Evolutionary conservation across 2,888 invertebrate genomes (phyloP), one percentile per base, ranked within the genome.

Genomic region (Melanargia galathea): DNA sequence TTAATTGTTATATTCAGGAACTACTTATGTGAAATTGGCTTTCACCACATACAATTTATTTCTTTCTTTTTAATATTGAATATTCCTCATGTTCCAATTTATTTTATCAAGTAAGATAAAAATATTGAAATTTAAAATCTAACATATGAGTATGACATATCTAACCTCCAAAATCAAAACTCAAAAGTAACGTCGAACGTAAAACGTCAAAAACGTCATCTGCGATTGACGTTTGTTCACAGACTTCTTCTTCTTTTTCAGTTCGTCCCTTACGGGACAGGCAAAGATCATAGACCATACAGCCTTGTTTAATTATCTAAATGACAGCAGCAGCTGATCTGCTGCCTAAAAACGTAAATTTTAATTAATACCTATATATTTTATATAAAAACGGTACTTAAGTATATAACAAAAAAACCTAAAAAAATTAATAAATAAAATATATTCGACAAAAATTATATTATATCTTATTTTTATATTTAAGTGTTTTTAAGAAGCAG

Each of bases 1-100:
- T 22, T 30, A 24, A 67, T 66, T 81, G n/a, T 24, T 57, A 18
- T 48, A 49, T 18, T 24, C 24, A 11, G 24, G 1, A 38, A 46
- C 26, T 38, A 45, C 16, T 30, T 7, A 30, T 30, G 4, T 54
- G 7, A 52, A 30, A 26, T 20, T 54, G 38, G 8, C 20, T 13
- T 22, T n/a, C 11, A 33, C 30, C n/a, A 51, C 18, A 5, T 2
- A 40, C 4, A 3, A 8, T 2, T 16, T 7, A 5, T 16, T 0
- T 30, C n/a, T 16, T n/a, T 26, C 16, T 16, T 4, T 16, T 7
- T 26, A 16, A 16, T n/a, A 26, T 8, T 16, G 26, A 49, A 8
- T 49, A 8, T 0, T 26, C 4, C 11, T 46, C 13, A 38, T 38
- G 4, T 38, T 38, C 13, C 35, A 38, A 38, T 38, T 11, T 46